Evolutionary conservation across 2,888 invertebrate species (phyloP).

Genomic region (Mesorhabditis spiculigera): DNA sequence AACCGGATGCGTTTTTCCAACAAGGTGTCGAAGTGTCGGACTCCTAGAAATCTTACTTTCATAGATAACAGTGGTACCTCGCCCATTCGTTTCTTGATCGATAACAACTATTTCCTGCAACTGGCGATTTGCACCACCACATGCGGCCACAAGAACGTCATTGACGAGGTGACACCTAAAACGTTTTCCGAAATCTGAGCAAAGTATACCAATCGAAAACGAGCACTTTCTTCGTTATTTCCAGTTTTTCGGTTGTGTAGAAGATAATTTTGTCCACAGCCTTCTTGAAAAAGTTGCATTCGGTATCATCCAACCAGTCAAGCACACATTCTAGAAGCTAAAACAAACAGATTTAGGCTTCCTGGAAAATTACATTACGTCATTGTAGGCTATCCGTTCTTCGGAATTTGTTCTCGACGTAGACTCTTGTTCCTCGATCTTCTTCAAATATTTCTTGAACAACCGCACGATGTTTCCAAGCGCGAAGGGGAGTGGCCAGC

Average conservation of each 20-base stretch:
- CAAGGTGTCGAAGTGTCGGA: conserved; percentile 29
- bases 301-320: too few relatives aligned
- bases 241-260: neutral
- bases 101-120: neutral
- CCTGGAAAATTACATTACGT: too few relatives aligned
- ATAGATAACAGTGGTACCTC: neutral
- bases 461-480: conserved; percentile 49
- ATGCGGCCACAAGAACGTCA: neutral
- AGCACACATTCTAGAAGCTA: too few relatives aligned
- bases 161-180: conserved; percentile 4
- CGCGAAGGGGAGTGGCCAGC: conserved; percentile 46
- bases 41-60: conserved; percentile 12
- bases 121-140: neutral
- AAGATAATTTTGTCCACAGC: neutral
- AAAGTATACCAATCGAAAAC: neutral
- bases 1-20: conserved; percentile 25
- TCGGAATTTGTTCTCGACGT: too few relatives aligned
- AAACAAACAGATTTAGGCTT: too few relatives aligned
- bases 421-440: conserved; percentile 9
- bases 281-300: too few relatives aligned
- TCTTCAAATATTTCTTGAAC: conserved; percentile 36
- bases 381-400: too few relatives aligned
- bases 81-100: neutral
- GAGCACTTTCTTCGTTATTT: neutral
- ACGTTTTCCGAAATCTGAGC: neutral